phyloP scores from a whole-genome alignment of 2,797 vertebrate species.

The Urosaurus nigricauda region DNA sequence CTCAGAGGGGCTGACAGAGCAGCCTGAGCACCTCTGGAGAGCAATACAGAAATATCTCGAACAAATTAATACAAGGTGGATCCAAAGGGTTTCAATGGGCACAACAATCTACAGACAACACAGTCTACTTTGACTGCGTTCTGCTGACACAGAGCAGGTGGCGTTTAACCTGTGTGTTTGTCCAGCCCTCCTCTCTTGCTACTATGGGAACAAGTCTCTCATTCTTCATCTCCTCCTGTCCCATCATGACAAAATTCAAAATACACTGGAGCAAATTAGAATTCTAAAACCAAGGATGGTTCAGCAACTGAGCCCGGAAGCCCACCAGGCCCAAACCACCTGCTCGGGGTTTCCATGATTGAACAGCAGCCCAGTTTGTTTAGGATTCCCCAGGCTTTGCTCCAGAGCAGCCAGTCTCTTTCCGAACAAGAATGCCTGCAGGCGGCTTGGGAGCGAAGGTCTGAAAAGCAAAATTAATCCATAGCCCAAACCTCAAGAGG shows the following conservation, averaged over 20 bases:
- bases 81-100: not conserved
- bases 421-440: slow-evolving; percentile 33
- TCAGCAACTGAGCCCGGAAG: slow-evolving; percentile 59
- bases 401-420: slow-evolving; percentile 34
- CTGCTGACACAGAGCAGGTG: slow-evolving; percentile 62
- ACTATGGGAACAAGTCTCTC: slow-evolving; percentile 70
- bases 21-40: too few species aligned
- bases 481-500: slow-evolving; percentile 32
- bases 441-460: slow-evolving; percentile 8
- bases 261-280: slow-evolving; percentile 67
- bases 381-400: slow-evolving; percentile 49
- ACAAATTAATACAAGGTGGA: not conserved
- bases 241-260: slow-evolving; percentile 72
- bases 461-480: slow-evolving; percentile 37
- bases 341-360: not conserved
- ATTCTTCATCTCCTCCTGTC: slow-evolving; percentile 59
- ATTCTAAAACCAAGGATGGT: slow-evolving; percentile 48
- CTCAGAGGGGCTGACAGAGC: too few species aligned
- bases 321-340: slow-evolving; percentile 52
- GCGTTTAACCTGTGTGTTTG: slow-evolving; percentile 53
- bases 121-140: not conserved
- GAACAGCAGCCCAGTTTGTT: not conserved
- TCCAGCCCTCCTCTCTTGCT: slow-evolving; percentile 66
- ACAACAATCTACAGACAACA: not conserved
- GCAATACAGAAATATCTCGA: too few species aligned